Conservation (phyloP, 2,888 invertebrate genomes). For the Leucoma salicis region DNA sequence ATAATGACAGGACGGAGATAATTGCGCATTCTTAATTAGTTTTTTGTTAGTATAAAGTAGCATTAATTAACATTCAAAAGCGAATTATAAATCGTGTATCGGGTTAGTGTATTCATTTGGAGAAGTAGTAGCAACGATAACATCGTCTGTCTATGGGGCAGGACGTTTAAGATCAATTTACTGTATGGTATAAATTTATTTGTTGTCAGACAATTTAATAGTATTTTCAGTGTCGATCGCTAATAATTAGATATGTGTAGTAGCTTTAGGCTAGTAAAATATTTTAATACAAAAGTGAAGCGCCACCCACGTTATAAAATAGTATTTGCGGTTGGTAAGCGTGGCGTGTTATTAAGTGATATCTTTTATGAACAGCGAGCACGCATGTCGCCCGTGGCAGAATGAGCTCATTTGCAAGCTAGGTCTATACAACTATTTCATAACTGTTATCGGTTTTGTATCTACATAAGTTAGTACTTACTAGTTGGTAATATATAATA, state of each 20-base stretch:
- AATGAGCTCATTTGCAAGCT: conserved; percentile 13
- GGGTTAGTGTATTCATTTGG: conserved; percentile 27
- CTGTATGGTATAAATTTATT: conserved; percentile 47
- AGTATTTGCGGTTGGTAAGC: conserved; percentile 42
- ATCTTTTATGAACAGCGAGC: conserved; percentile 36
- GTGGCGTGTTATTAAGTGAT: conserved; percentile 48
- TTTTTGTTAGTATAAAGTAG: conserved; percentile 29
- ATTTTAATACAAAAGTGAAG: conserved; percentile 52
- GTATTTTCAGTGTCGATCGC: conserved; percentile 50
- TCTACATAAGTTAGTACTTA: no score
- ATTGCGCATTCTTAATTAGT: conserved; percentile 31
- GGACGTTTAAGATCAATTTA: conserved; percentile 42
- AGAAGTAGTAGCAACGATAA: conserved; percentile 36
- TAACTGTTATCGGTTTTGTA: neutral
- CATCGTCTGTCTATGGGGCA: conserved; percentile 26
- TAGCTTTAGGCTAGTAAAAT: conserved; percentile 50
- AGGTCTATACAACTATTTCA: neutral
- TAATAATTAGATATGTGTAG: conserved; percentile 34
- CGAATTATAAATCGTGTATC: conserved; percentile 20
- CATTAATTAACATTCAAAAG: conserved; percentile 31
- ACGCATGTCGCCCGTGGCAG: conserved; percentile 22
- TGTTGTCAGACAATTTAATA: conserved; percentile 60
- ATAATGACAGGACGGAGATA: conserved; percentile 30
- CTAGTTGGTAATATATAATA: no score
- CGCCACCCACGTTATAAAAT: conserved; percentile 61